Base-by-base conservation (phyloP, 2,888 invertebrate species). In the Protula sp. region DNA sequence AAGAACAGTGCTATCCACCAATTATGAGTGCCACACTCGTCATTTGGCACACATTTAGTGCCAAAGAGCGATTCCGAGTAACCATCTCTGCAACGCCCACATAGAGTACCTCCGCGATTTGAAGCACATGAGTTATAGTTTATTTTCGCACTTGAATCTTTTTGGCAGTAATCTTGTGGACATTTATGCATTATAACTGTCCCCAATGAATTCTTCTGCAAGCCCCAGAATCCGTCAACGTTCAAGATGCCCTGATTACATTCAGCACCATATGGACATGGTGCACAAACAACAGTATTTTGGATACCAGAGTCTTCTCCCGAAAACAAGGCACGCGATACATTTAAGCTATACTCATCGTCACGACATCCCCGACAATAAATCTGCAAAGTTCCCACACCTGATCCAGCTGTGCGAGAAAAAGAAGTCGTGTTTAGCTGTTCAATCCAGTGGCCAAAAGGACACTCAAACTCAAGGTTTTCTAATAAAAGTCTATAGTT, bases 31-130 rank as follows among this genome's bases (percentile, higher is more conserved):
- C 48, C 45, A 45, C 65, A 65, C 19, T 55, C 28, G 2, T 29
- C 26, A 48, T 65, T 58, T 3, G 30, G 27, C 9, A 65, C 52
- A 47, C 65, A 65, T 3, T 48, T 57, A 2, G 65, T 51, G 4
- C 58, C 52, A 52, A 63, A 63, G 28, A 65, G 47, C 1, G 62
- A 58, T 52, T 63, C 65, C 0, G 65, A 63, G 24, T 55, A 63
- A 9, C 63, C 65, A 1, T 47, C 29, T n/a, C 24, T 19, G 47
- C 65, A 65, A 4, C 54, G 38, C 1, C 65, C 65, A 52, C 65
- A 65, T 27, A 65, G 56, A 19, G 50, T n/a, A 24, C 65, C 65
- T n/a, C 26, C 45, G 22, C 65, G 50, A 38, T 50, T 14, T n/a
- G 30, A 29, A 9, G 60, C 54, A 31, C 65, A 65, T 1, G 50